These are phyloP conservation scores for Heterodera carotae DNA, from an alignment of 1,140 invertebrate species.

Conservation along the genomic window DNA sequence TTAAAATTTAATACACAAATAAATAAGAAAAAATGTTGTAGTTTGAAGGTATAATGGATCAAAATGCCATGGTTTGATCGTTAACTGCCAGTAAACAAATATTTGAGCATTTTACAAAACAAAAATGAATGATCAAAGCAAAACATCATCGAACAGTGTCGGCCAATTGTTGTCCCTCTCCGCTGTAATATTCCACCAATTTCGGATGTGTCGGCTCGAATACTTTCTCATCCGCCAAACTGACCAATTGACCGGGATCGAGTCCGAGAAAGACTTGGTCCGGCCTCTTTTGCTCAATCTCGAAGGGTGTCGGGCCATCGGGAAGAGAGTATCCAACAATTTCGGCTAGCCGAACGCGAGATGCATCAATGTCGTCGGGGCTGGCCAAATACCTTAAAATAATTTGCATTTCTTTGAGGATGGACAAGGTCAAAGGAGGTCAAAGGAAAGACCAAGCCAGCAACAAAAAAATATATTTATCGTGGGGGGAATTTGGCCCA, in stretches of 20 bases:
- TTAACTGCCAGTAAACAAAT: too few species aligned
- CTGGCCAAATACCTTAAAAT: constrained; percentile 50
- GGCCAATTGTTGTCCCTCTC: constrained; percentile 34
- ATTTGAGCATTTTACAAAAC: constrained; percentile 4
- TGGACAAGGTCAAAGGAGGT: too few species aligned
- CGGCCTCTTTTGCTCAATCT: constrained; percentile 43
- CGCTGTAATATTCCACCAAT: constrained; percentile 42
- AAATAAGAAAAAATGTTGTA: too few species aligned
- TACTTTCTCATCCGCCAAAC: constrained; percentile 55
- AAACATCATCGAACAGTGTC: constrained; percentile 39
- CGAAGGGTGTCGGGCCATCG: background rate
- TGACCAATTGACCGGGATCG: constrained; percentile 54
- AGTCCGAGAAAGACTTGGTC: constrained; percentile 57
- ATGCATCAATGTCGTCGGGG: constrained; percentile 38
- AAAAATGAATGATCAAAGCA: constrained; percentile 15
- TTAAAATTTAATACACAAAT: background rate
- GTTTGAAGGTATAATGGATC: too few species aligned
- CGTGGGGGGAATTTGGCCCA: too few species aligned
- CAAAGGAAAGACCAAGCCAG: too few species aligned
- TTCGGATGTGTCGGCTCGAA: constrained; percentile 57
- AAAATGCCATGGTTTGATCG: too few species aligned
- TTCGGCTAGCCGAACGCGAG: constrained; percentile 43
- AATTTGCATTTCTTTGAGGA: constrained; percentile 20
- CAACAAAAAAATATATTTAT: too few species aligned
- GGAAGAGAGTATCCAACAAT: constrained; percentile 49